Evolutionary conservation across 2,797 vertebrate species (phyloP).

Genomic region (Cichlasoma orientale): DNA sequence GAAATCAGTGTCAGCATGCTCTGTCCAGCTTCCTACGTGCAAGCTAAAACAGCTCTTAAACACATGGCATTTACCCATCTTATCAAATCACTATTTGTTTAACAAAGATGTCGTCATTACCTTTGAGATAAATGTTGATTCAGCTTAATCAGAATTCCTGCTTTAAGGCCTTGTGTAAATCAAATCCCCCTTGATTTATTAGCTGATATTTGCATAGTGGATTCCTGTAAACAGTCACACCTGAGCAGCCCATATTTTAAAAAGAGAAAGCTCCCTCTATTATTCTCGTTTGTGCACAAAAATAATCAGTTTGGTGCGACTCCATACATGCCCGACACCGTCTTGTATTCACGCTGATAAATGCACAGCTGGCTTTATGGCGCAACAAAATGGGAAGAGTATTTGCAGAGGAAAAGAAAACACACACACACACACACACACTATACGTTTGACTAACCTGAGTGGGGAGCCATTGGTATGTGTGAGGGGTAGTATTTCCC

Average conservation of each 20-base stretch:
- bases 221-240: slow-evolving; percentile 61
- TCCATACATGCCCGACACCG: slow-evolving; percentile 16
- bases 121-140: slow-evolving; percentile 53
- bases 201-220: slow-evolving; percentile 55
- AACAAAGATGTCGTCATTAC: slow-evolving; percentile 40
- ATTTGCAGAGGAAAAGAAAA: neutral
- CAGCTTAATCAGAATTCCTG: slow-evolving; percentile 48
- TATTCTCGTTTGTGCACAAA: slow-evolving; percentile 21
- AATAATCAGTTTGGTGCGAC: slow-evolving; percentile 41
- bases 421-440: neutral
- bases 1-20: slow-evolving; percentile 21
- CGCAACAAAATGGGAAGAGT: slow-evolving; percentile 24
- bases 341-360: slow-evolving; percentile 33
- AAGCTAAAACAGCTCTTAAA: slow-evolving; percentile 45
- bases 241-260: slow-evolving; percentile 33
- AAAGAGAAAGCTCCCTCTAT: neutral
- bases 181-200: slow-evolving; percentile 55
- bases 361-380: slow-evolving; percentile 32
- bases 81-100: slow-evolving; percentile 51
- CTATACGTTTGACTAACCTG: slow-evolving; percentile 82
- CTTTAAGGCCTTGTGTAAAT: slow-evolving; percentile 36
- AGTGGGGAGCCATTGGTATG: slow-evolving; percentile 95
- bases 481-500: slow-evolving; percentile 95
- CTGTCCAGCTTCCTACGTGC: slow-evolving; percentile 23
- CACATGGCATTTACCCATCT: slow-evolving; percentile 54